Base-by-base conservation (phyloP, 2,113 vertebrate species). In the Bostrychus sinensis region DNA sequence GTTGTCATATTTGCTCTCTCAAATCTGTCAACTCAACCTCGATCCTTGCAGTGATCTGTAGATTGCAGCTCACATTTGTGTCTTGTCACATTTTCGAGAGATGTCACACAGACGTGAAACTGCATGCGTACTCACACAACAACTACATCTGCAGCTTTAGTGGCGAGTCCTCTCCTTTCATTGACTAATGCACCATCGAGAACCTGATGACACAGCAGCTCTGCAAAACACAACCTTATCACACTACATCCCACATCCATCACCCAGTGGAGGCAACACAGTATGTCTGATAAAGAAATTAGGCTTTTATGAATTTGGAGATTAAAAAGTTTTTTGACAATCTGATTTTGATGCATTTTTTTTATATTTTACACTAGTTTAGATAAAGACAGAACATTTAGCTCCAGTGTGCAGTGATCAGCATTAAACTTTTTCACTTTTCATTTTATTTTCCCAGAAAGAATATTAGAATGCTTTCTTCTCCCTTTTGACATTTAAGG, bases 171-270 rank as follows among this genome's bases (percentile, higher is more conserved):
- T 60, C 32, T 39, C n/a, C n/a, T n/a, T n/a, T 56, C 36, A 37
- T 7, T 69, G 56, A 53, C 13, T 20, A 48, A 55, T 26, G 43
- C 22, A 37, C 34, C 45, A 25, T 39, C 30, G 30, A 17, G 11
- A 66, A 48, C 64, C 11, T 68, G 62, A 60, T 70, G 55, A 74
- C 41, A 51, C 19, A 66, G 45, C 50, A 53, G 20, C 8, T 3
- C n/a, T 3, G 39, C n/a, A 16, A 69, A 28, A 57, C 20, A 16
- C 48, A 48, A 57, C 36, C 25, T 58, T 51, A 60, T 63, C 25
- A 41, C 3, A 17, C 17, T 26, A 42, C 16, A 65, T 46, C 23
- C 34, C 56, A 42, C 37, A 58, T 71, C 77, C 61, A 46, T 46
- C 43, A 12, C 19, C 19, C 43, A 2, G 20, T 3, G 37, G 13